Percentiles rank a stretch among this genome's conserved stretches.
phyloP scores from a whole-genome alignment of 2,888 invertebrate genomes.

The Drosophila villosipedis region DNA sequence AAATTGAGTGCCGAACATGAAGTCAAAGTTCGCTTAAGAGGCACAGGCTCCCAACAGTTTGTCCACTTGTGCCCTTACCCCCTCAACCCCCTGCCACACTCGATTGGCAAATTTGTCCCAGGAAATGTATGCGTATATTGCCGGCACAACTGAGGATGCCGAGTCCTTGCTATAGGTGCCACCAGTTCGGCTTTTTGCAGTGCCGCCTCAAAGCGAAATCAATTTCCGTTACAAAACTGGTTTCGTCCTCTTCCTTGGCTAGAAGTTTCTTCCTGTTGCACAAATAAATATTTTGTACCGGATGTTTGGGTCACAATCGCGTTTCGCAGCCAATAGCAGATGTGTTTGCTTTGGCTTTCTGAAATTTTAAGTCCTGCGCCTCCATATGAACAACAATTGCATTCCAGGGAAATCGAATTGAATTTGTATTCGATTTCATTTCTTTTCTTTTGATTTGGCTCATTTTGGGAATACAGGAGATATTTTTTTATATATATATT shows the following conservation, averaged over 20 bases:
- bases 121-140: constrained; percentile 74
- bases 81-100: background rate
- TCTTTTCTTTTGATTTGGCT: background rate
- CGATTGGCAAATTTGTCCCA: constrained; percentile 76
- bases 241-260: constrained; percentile 45
- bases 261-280: constrained; percentile 77
- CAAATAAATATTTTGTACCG: constrained; percentile 78
- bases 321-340: constrained; percentile 15
- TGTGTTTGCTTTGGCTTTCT: constrained; percentile 7
- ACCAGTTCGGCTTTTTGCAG: constrained; percentile 16
- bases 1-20: constrained; percentile 74
- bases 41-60: constrained; percentile 25
- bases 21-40: constrained; percentile 76
- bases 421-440: constrained; percentile 4
- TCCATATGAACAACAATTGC: constrained; percentile 20
- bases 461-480: background rate
- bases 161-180: constrained; percentile 30
- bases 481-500: background rate
- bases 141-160: constrained; percentile 15
- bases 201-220: constrained; percentile 71
- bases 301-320: constrained; percentile 77
- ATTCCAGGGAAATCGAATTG: constrained; percentile 27
- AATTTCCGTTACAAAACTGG: constrained; percentile 71
- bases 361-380: constrained; percentile 40
- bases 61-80: background rate